phyloP scores from a whole-genome alignment of 2,797 vertebrate species.

The Acanthornis magna region DNA sequence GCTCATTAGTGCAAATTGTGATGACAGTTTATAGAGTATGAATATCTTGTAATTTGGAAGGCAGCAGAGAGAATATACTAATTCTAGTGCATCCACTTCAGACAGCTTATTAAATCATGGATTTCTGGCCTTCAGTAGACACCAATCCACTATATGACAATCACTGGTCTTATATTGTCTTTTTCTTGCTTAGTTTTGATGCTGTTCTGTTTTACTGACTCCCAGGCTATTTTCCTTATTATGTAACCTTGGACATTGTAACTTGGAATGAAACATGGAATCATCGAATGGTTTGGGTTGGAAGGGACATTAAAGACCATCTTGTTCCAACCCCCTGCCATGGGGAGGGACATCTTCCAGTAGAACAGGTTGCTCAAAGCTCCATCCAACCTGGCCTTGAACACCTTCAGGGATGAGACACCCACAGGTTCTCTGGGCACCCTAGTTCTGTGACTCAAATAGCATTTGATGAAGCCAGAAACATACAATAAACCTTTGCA shows the following conservation, averaged over 20 bases:
- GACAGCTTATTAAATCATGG: background rate
- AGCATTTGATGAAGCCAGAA: background rate
- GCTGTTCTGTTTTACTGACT: background rate
- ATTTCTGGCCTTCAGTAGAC: background rate
- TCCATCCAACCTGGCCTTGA: background rate
- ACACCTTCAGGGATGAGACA: background rate
- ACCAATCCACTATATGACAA: rapidly evolving
- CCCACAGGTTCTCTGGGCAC: background rate
- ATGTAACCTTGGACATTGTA: background rate
- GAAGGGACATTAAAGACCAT: background rate
- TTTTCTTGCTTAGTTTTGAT: background rate
- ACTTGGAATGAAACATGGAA: background rate
- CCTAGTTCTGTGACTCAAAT: background rate
- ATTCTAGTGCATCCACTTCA: background rate
- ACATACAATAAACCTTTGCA: background rate
- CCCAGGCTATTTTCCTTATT: background rate
- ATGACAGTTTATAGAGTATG: background rate
- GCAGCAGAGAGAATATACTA: background rate
- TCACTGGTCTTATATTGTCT: background rate
- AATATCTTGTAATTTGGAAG: background rate
- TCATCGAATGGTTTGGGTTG: background rate
- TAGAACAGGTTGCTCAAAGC: background rate
- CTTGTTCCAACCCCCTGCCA: rapidly evolving
- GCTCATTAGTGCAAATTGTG: background rate
- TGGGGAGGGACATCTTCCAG: background rate